phyloP scores from a whole-genome alignment of 2,888 invertebrate species.

The Liopterus haemorrhoidalis region DNA sequence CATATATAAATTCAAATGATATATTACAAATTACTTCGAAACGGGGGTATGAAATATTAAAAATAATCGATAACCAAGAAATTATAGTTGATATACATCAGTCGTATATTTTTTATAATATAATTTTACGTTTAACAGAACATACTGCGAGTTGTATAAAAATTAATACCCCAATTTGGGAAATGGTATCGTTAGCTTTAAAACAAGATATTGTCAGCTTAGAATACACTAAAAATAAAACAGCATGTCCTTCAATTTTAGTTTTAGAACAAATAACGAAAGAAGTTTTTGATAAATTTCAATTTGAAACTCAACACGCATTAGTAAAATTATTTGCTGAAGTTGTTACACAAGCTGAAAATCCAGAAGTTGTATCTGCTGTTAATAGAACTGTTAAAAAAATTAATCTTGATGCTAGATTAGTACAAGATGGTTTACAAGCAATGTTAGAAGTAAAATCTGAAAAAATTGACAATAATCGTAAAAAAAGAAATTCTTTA shows the following conservation, averaged over 20 bases:
- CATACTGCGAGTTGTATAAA: slow-evolving; percentile 32
- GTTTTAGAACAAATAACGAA: slow-evolving; percentile 55
- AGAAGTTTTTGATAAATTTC: slow-evolving; percentile 50
- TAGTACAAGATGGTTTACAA: slow-evolving; percentile 55
- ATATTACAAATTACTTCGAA: slow-evolving; percentile 36
- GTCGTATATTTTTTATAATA: slow-evolving; percentile 35
- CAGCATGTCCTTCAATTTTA: slow-evolving; percentile 47
- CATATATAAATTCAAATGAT: slow-evolving; percentile 31
- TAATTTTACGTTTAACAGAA: slow-evolving; percentile 36
- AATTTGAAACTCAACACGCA: slow-evolving; percentile 45
- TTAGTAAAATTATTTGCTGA: slow-evolving; percentile 52
- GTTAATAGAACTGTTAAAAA: slow-evolving; percentile 61
- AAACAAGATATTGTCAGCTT: slow-evolving; percentile 49
- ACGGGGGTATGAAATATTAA: slow-evolving; percentile 33
- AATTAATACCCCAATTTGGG: slow-evolving; percentile 48
- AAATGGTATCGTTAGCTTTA: slow-evolving; percentile 52
- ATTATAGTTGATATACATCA: slow-evolving; percentile 27
- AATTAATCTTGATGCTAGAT: slow-evolving; percentile 57
- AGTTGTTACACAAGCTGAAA: slow-evolving; percentile 54
- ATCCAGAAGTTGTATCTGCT: slow-evolving; percentile 54
- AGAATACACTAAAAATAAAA: slow-evolving; percentile 42
- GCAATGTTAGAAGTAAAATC: slow-evolving; percentile 53
- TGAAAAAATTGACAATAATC: slow-evolving; percentile 43
- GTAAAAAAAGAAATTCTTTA: slow-evolving; percentile 44
- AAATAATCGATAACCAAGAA: slow-evolving; percentile 27